A percentile compares a stretch with the other conserved stretches of the same genome.
phyloP scores from a whole-genome alignment of 2,797 vertebrate genomes.

The Aeoliscus strigatus region DNA sequence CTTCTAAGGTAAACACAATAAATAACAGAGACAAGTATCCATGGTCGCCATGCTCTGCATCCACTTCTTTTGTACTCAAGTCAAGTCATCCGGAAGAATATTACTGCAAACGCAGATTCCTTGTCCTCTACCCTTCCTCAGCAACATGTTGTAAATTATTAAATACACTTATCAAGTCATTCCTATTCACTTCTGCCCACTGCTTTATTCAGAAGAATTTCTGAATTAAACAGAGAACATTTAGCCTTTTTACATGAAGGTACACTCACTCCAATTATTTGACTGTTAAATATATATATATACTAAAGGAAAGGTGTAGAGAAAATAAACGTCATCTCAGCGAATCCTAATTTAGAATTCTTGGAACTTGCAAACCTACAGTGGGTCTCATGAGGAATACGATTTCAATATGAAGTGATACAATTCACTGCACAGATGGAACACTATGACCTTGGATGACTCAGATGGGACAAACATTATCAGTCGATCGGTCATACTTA shows the following conservation, averaged over 20 bases:
- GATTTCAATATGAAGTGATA: constrained; percentile 3
- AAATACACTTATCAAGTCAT: constrained; percentile 60
- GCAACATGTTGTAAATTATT: constrained; percentile 64
- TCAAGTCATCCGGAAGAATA: constrained; percentile 29
- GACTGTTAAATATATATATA: too few relatives aligned
- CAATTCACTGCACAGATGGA: constrained; percentile 2
- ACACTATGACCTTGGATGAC: neutral
- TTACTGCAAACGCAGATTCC: constrained; percentile 37
- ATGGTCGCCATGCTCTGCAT: constrained; percentile 10
- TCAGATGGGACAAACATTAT: neutral
- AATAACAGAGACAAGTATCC: constrained; percentile 10
- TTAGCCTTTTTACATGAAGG: constrained; percentile 10
- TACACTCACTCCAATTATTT: too few relatives aligned
- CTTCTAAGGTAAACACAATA: constrained; percentile 13
- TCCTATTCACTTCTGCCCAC: constrained; percentile 32
- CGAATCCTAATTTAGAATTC: constrained; percentile 27
- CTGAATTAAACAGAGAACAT: constrained; percentile 19
- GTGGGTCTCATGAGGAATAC: neutral
- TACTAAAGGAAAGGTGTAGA: too few relatives aligned
- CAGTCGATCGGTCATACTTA: neutral
- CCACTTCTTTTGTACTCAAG: constrained; percentile 12
- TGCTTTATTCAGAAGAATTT: constrained; percentile 32
- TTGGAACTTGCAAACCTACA: constrained; percentile 6
- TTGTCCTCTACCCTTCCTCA: constrained; percentile 48
- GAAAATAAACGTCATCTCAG: too few relatives aligned